Evolutionary conservation across 2,113 vertebrate genomes (phyloP), one percentile per base, ranked within the genome.

Genomic region (Petromus typicus): DNA sequence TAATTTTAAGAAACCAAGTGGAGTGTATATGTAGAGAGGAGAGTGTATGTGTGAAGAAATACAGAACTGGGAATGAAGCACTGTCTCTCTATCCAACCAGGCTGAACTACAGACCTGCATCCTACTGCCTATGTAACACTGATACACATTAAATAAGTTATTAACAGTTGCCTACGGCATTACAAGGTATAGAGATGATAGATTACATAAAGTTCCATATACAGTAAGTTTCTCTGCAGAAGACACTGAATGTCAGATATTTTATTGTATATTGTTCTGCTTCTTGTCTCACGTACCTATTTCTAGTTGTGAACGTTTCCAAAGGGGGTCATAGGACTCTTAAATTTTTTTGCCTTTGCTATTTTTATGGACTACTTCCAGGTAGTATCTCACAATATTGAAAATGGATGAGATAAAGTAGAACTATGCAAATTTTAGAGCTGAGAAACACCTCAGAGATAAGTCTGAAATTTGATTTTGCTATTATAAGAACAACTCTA

Each of bases 381-480:
- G 30, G 43, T 40, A 57, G 48, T 63, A 64, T 3, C 20, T 64
- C 83, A 43, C 17, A 78, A 78, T 78, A 84, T 18, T 64, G 25
- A 83, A 71, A 64, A 57, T 18, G 3, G 4, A 40, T 7, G 9
- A 75, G 66, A 81, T 89, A 85, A 90, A 87, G 23, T 43, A 79
- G 32, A 87, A 69, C 37, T 71, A 18, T 48, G 34, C 30, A 23
- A 80, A 48, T 61, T 51, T 80, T 89, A 30, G 3, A 80, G 48
- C 43, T 95, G 48, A 5, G 30, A 73, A 84, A 73, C 6, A 71
- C 54, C 25, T 78, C 84, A 23, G 34, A 64, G 17, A 67, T 85
- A 57, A 75, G n/a, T 67, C 43, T 45, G n/a, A 54, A 61, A 94
- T 67, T 61, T 51, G 85, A 5, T 59, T 93, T 91, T 57, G 43